Conservation (phyloP, 2,113 vertebrate genomes). For the Psilopsiagon aurifrons region DNA sequence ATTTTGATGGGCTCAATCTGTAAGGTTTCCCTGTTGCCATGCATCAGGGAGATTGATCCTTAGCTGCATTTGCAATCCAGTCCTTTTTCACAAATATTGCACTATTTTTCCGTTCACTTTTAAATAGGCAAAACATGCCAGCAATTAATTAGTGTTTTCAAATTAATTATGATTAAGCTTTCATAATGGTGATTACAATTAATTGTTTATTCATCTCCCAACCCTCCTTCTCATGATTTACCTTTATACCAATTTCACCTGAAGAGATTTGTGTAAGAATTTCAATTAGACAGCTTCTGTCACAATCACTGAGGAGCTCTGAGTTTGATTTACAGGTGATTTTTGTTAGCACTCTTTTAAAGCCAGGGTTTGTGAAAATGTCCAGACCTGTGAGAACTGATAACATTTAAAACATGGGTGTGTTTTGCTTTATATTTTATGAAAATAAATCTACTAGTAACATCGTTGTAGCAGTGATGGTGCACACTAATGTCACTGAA, state of each 20-base stretch:
- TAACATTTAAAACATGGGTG: neutral
- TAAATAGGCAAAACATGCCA: constrained; percentile 51
- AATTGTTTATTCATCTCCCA: constrained; percentile 71
- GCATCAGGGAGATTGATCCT: neutral
- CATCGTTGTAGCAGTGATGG: neutral
- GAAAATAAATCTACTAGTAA: neutral
- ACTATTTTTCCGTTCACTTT: constrained; percentile 10
- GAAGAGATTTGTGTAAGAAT: constrained; percentile 50
- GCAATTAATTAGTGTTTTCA: constrained; percentile 70
- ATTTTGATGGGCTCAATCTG: constrained; percentile 30
- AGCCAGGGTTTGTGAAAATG: neutral
- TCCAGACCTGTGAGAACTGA: neutral
- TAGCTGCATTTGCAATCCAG: constrained; percentile 22
- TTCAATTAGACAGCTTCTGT: constrained; percentile 63
- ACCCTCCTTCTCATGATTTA: constrained; percentile 54
- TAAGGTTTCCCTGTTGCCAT: neutral
- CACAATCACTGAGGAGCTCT: neutral
- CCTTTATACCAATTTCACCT: constrained; percentile 61
- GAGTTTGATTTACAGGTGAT: constrained; percentile 33
- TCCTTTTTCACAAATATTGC: constrained; percentile 16
- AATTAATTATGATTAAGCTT: constrained; percentile 75
- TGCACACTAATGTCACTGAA: neutral
- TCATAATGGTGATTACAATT: constrained; percentile 65
- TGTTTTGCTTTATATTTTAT: neutral
- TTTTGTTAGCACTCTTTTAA: constrained; percentile 49